Conservation (phyloP, 2,888 invertebrate genomes). For the Rotaria socialis region DNA sequence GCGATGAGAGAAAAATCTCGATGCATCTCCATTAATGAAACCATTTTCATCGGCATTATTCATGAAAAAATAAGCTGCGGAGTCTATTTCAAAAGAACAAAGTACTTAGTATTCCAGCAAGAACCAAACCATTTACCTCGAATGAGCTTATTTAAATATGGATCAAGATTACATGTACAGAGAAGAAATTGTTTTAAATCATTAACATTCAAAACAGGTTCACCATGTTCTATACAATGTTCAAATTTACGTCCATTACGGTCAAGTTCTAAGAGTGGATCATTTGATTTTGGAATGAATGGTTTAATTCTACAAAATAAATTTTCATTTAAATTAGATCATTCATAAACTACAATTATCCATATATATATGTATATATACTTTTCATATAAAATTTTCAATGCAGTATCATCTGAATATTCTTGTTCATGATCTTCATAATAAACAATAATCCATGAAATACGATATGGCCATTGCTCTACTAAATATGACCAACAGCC, state of each 20-base stretch:
- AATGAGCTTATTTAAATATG: slow-evolving; percentile 90
- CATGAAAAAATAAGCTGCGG: background rate
- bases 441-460: slow-evolving; percentile 92
- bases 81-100: slow-evolving; percentile 47
- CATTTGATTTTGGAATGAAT: slow-evolving; percentile 75
- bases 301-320: slow-evolving; percentile 62
- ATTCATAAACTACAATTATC: no score
- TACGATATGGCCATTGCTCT: slow-evolving; percentile 96
- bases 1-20: background rate
- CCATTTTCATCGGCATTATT: background rate
- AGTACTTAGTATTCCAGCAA: background rate
- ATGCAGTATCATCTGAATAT: slow-evolving; percentile 72
- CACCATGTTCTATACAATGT: slow-evolving; percentile 75
- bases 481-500: slow-evolving; percentile 97
- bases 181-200: slow-evolving; percentile 84
- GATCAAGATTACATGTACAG: slow-evolving; percentile 95
- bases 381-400: slow-evolving; percentile 89
- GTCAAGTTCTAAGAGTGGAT: slow-evolving; percentile 82
- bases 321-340: no score
- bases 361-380: slow-evolving; percentile 61
- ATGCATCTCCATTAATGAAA: background rate
- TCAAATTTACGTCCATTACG: slow-evolving; percentile 89
- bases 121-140: slow-evolving; percentile 68
- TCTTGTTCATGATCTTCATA: slow-evolving; percentile 82
- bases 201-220: slow-evolving; percentile 59